Conservation (phyloP, 2,797 vertebrate genomes). For the Champsocephalus gunnari region DNA sequence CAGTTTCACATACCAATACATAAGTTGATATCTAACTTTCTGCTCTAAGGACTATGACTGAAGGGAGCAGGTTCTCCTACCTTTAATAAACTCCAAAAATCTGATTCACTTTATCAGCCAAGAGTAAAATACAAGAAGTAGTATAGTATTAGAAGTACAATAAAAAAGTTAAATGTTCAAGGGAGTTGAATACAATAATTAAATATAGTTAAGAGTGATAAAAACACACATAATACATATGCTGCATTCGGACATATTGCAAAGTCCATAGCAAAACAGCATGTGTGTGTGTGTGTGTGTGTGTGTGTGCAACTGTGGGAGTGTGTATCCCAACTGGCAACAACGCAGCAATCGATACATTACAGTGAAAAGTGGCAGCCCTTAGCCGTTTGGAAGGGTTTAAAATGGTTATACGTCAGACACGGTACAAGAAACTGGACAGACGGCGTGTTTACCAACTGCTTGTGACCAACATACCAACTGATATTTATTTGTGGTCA, state of each 20-base stretch:
- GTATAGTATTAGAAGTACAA: no score
- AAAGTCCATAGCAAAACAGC: no score
- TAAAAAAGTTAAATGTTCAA: no score
- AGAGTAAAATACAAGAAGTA: no score
- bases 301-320: no score
- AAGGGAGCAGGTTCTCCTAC: background rate
- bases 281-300: no score
- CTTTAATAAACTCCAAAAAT: background rate
- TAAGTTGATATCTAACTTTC: background rate
- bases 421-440: background rate
- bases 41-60: background rate
- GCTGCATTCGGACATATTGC: no score
- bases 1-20: background rate
- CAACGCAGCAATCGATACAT: background rate
- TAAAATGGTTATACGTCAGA: background rate
- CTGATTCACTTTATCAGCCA: no score
- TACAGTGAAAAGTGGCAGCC: background rate
- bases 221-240: no score
- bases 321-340: background rate
- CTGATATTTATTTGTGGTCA: background rate
- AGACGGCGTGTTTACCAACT: background rate
- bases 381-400: background rate
- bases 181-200: no score
- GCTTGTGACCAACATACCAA: background rate
- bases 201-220: no score